These are phyloP conservation scores for Habrosyne pyritoides DNA, from an alignment of 2,888 invertebrate genomes.

Conservation along the genomic window DNA sequence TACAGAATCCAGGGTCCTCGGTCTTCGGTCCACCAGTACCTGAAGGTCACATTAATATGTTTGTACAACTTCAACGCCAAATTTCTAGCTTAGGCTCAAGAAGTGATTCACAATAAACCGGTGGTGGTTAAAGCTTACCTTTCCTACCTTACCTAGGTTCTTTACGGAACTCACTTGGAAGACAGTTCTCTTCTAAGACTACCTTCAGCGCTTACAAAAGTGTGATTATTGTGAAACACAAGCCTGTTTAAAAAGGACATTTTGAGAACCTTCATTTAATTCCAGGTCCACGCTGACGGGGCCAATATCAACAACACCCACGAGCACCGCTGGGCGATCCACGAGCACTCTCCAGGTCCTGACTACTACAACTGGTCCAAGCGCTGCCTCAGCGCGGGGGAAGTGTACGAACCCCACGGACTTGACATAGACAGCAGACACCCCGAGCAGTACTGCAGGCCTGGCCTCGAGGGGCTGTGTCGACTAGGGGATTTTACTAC, in stretches of 20 bases:
- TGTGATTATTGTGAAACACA: neutral
- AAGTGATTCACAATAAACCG: no score
- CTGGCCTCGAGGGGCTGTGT: constrained; percentile 84
- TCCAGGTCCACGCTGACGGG: constrained; percentile 93
- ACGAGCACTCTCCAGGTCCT: constrained; percentile 89
- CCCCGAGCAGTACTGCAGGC: constrained; percentile 83
- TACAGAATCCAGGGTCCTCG: no score
- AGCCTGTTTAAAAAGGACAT: neutral
- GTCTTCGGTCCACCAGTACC: no score
- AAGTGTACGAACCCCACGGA: constrained; percentile 89
- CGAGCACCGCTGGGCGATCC: constrained; percentile 93
- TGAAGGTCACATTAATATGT: no score
- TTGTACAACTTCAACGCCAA: no score
- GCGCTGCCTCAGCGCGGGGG: constrained; percentile 91
- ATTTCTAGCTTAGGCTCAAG: no score
- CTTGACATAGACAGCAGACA: constrained; percentile 85
- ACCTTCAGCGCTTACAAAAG: neutral
- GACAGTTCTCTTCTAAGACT: no score
- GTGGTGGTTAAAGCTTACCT: no score
- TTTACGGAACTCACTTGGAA: no score
- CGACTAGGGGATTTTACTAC: constrained; percentile 90
- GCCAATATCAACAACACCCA: constrained; percentile 88
- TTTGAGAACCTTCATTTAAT: no score
- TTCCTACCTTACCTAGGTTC: no score
- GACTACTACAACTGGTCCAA: constrained; percentile 96